phyloP scores from a whole-genome alignment of 2,888 invertebrate genomes.

The Cantharis lateralis region DNA sequence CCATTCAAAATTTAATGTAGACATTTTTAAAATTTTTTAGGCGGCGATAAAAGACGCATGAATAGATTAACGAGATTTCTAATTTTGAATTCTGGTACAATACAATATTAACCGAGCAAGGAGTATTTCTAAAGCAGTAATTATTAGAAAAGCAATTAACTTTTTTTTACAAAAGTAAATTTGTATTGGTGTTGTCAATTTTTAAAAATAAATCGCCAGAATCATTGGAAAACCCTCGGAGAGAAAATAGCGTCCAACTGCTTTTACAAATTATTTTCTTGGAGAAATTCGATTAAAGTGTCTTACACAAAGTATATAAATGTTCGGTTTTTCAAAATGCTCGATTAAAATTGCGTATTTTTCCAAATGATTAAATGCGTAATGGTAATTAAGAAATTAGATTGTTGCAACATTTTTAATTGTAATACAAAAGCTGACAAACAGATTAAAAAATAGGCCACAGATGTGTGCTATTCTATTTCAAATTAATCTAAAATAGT shows the following conservation, averaged over 20 bases:
- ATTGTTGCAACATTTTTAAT: not conserved
- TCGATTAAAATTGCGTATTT: not conserved
- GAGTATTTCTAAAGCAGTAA: not conserved
- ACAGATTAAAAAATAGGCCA: conserved; percentile 2
- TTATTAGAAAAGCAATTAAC: not conserved
- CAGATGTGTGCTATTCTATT: not conserved
- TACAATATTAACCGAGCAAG: no score
- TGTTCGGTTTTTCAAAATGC: not conserved
- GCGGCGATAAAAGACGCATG: no score
- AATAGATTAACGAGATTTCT: no score
- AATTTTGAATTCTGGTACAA: no score
- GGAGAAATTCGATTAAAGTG: not conserved
- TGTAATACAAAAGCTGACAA: not conserved
- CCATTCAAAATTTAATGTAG: not conserved
- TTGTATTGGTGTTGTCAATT: not conserved
- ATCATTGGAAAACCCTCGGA: not conserved
- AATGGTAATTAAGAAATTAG: not conserved
- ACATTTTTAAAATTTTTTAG: no score
- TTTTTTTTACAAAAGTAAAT: not conserved
- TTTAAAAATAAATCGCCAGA: not conserved
- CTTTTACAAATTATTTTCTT: not conserved
- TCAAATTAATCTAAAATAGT: not conserved
- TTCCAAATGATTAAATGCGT: not conserved
- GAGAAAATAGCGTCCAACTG: not conserved
- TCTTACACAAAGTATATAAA: not conserved